Evolutionary conservation across 2,888 invertebrate genomes (phyloP), one percentile per base, ranked within the genome.

Genomic region (Griposia aprilina): DNA sequence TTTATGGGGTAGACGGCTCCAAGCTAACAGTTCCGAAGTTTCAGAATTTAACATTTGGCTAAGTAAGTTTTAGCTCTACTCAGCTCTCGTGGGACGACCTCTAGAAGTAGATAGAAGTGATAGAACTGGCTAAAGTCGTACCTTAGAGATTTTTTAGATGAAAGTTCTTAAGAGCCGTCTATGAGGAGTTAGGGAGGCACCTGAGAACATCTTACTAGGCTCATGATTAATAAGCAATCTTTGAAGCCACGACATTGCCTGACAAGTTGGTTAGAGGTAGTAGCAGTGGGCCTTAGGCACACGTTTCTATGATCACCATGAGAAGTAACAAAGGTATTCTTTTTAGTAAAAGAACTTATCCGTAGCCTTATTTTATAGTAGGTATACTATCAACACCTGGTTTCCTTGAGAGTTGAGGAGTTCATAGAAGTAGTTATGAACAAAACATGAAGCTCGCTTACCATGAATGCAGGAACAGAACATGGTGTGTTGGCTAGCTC

Each of bases 1-100:
- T 72, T 69, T 50, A 78, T 48, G 23, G 63, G 59, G 63, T 55
- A 82, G 55, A 63, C n/a, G 15, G 52, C 62, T 36, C 30, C 45
- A 45, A 71, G 23, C 59, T 74, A 52, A 30, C 23, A 13, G n/a
- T 74, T 17, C 23, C 36, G 13, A 66, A 67, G 57, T 81, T 68
- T 52, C 17, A 20, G 36, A 70, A 65, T 60, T 74, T 15, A n/a
- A 36, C 13, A 66, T 76, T 75, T 63, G 41, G 57, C 4, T 80
- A 55, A 80, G 52, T 50, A n/a, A 68, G 57, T 59, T 68, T 59
- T 48, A 57, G 17, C 13, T 52, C 17, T 59, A 30, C 23, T 52
- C 23, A 36, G 30, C 17, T 36, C 50, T 69, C 36, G 5, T 45
- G 45, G 2, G 45, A 74, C 20, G 0, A 52, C 23, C 10, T 13